Evolutionary conservation across 1,140 invertebrate genomes (phyloP), one percentile per base, ranked within the genome.

Genomic region (Colletes gigas): DNA sequence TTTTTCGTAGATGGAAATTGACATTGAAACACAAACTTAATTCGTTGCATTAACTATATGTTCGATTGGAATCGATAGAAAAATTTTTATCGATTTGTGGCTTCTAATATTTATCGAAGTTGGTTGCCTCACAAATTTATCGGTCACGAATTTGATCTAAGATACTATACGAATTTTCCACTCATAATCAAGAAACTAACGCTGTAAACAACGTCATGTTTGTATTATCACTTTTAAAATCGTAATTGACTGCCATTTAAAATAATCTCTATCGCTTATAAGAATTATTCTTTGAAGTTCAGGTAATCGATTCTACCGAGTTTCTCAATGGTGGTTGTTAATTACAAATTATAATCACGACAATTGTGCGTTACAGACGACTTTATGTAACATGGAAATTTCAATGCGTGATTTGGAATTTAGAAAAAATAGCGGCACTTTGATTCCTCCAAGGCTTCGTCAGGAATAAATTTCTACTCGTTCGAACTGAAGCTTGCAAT

Each of bases 301-400:
- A 30, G 0, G 19, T 60, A 17, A 21, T 60, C 19, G 19, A 57
- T 57, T 9, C 17, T 17, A n/a, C n/a, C 55, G 55, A 57, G 52
- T 54, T 54, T 4, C 54, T 57, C 4, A 6, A 10, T 21, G 19
- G 7, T 10, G 44, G 14, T 47, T 14, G 14, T 3, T 59, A 14
- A 57, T 67, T 57, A 47, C 1, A 19, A 52, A 19, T 78, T 21
- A 7, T 44, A 62, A 41, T 41, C 10, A 1, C 8, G 39, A 8
- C 30, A n/a, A 76, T 47, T 67, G 3, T 8, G 0, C 9, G 14
- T 21, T 5, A 14, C 3, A 8, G n/a, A 17, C n/a, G 10, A 19
- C 19, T 78, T 78, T 78, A 78, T 70, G 10, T 71, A 78, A 78
- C 47, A 10, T 54, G 68, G 14, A 41, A 41, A 78, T 70, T 55